These are phyloP conservation scores for Trematomus loennbergii DNA, from an alignment of 2,113 vertebrate species.

Conservation along the genomic window DNA sequence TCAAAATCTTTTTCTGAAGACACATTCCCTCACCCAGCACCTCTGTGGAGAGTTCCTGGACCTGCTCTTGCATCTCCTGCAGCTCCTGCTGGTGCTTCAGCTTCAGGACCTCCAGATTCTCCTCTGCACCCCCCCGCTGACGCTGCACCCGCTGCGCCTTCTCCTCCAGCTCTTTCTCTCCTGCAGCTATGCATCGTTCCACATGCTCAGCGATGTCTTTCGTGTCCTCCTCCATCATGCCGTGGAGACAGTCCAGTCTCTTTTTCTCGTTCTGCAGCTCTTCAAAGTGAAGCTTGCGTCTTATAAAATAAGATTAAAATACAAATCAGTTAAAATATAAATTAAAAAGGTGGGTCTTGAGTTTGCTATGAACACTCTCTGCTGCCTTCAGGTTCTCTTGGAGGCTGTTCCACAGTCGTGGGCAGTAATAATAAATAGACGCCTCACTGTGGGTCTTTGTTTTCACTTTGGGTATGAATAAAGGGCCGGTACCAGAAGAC, in stretches of 20 bases:
- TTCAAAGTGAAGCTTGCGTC: constrained; percentile 84
- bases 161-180: constrained; percentile 74
- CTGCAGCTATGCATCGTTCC: constrained; percentile 76
- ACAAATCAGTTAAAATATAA: no score
- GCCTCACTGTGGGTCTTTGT: no score
- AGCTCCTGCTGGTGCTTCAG: constrained; percentile 76
- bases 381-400: no score
- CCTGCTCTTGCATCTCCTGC: constrained; percentile 70
- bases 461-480: no score
- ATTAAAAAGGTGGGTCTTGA: no score
- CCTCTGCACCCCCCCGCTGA: constrained; percentile 75
- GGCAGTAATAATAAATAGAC: no score
- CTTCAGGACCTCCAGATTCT: constrained; percentile 78
- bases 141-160: constrained; percentile 71
- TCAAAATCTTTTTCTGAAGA: no score
- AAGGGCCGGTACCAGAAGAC: no score
- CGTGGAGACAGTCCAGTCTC: constrained; percentile 68
- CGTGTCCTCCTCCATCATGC: constrained; percentile 77
- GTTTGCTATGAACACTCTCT: no score
- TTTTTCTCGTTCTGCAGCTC: constrained; percentile 79
- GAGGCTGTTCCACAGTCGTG: no score
- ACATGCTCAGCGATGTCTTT: constrained; percentile 82
- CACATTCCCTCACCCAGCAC: no score
- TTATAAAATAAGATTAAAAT: constrained; percentile 32
- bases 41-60: no score